Percentiles rank a stretch among this genome's conserved stretches.
Evolutionary conservation across 2,888 invertebrate species (phyloP).

Genomic region (Nemoura dubitans): DNA sequence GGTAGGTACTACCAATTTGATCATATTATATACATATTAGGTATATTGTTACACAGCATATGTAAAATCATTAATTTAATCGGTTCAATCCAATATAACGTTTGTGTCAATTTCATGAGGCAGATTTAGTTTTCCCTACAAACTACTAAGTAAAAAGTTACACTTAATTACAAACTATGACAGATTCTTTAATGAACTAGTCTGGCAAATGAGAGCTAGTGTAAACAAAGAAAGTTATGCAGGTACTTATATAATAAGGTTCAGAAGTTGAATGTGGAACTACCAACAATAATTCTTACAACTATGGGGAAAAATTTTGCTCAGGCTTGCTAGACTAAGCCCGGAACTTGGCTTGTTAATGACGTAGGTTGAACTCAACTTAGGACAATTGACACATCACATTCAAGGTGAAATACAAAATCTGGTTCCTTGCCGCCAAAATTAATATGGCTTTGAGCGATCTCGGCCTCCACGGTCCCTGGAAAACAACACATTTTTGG

Average conservation of each 20-base stretch:
- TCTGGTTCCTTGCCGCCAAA: not conserved
- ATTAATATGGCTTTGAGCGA: slow-evolving; percentile 55
- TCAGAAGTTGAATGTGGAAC: not conserved
- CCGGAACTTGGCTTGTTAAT: not conserved
- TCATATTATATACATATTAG: too few relatives aligned
- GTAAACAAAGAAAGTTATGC: not conserved
- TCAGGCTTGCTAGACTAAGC: not conserved
- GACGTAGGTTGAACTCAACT: not conserved
- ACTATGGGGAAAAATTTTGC: not conserved
- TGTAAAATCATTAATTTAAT: too few relatives aligned
- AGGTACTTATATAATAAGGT: not conserved
- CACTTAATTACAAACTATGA: not conserved
- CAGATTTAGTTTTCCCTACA: not conserved
- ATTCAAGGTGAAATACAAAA: not conserved
- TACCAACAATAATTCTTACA: not conserved
- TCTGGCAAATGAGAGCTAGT: not conserved
- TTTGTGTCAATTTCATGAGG: not conserved
- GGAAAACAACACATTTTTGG: slow-evolving; percentile 48
- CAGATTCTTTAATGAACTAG: not conserved
- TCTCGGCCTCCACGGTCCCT: slow-evolving; percentile 55
- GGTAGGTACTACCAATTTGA: too few relatives aligned
- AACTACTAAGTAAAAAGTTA: not conserved
- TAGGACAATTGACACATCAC: not conserved
- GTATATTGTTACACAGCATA: too few relatives aligned
- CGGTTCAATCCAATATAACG: too few relatives aligned